phyloP scores from a whole-genome alignment of 1,140 invertebrate species.

The Drosophila guanche region DNA sequence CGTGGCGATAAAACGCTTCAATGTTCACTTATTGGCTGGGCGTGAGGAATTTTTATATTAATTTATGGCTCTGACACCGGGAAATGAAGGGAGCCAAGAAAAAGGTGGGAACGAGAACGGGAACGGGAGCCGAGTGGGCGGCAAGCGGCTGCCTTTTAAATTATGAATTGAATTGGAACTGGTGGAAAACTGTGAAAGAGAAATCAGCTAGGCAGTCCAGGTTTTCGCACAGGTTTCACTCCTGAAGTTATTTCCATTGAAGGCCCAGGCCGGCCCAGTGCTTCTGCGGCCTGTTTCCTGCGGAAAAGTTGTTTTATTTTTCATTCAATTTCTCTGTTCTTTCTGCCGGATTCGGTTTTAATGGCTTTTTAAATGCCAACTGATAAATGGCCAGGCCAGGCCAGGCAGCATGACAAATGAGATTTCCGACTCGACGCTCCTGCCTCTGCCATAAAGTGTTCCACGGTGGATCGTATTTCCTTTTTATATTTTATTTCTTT shows the following conservation, averaged over 20 bases:
- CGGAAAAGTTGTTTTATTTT: constrained; percentile 27
- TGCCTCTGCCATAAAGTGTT: constrained; percentile 51
- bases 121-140: not conserved
- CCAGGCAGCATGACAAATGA: constrained; percentile 77
- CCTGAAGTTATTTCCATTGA: no score
- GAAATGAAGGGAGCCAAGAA: constrained; percentile 12
- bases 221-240: constrained; percentile 3
- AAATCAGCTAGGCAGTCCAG: constrained; percentile 14
- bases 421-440: constrained; percentile 53
- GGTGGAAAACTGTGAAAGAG: constrained; percentile 18
- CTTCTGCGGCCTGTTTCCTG: constrained; percentile 49
- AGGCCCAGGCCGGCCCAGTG: constrained; percentile 3
- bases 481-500: constrained; percentile 12
- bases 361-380: constrained; percentile 81
- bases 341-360: constrained; percentile 75
- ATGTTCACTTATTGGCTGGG: constrained; percentile 79
- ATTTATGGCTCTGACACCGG: constrained; percentile 69
- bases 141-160: constrained; percentile 69
- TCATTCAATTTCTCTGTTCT: constrained; percentile 31
- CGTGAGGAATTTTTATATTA: constrained; percentile 82
- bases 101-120: no score
- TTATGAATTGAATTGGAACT: constrained; percentile 76
- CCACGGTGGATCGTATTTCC: constrained; percentile 21
- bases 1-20: constrained; percentile 73
- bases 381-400: constrained; percentile 79